These are phyloP conservation scores for Athalia circularis DNA, from an alignment of 2,888 invertebrate genomes.

Conservation along the genomic window DNA sequence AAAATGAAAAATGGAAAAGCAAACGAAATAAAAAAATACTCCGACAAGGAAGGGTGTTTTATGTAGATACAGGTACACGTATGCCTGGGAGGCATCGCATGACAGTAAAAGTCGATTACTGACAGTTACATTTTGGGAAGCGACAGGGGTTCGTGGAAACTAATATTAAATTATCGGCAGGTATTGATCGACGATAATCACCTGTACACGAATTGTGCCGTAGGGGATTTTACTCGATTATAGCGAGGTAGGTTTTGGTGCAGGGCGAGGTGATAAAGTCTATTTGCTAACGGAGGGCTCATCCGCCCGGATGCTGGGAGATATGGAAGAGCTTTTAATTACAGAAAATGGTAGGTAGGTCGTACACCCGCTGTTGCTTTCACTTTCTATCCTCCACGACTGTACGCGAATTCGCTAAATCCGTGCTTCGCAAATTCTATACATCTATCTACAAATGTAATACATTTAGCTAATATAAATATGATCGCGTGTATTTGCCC, in stretches of 20 bases:
- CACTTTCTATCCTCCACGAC: neutral
- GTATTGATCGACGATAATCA: constrained; percentile 58
- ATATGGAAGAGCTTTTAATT: constrained; percentile 41
- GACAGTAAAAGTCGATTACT: neutral
- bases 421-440: constrained; percentile 1
- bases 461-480: neutral
- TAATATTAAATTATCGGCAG: constrained; percentile 57
- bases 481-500: neutral
- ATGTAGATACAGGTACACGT: too few relatives aligned
- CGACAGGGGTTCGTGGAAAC: constrained; percentile 46
- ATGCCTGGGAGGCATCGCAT: neutral
- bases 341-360: constrained; percentile 31
- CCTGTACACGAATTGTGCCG: constrained; percentile 47
- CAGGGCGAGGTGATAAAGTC: constrained; percentile 39
- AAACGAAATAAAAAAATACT: too few relatives aligned
- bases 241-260: constrained; percentile 45
- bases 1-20: too few relatives aligned
- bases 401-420: constrained; percentile 33
- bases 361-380: constrained; percentile 21
- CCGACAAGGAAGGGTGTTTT: too few relatives aligned
- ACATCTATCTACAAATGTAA: neutral
- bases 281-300: constrained; percentile 38
- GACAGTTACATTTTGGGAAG: constrained; percentile 47
- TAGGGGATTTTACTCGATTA: constrained; percentile 28
- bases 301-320: constrained; percentile 38